Evolutionary conservation across 2,797 vertebrate species (phyloP).

Genomic region (Rhadinocentrus ornatus): DNA sequence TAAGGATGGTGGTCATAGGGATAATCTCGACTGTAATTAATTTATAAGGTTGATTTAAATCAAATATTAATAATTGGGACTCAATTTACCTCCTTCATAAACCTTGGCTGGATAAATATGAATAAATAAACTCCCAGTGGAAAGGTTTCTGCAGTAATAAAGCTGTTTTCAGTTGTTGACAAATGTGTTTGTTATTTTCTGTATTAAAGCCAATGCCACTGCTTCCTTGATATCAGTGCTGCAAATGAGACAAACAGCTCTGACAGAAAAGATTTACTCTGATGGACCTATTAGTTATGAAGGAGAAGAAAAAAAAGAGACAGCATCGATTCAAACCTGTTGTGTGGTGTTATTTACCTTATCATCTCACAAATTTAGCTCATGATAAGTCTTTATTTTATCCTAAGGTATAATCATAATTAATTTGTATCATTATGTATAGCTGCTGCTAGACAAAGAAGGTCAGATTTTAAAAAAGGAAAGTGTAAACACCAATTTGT

Average conservation of each 20-base stretch:
- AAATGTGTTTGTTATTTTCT: slow-evolving; percentile 14
- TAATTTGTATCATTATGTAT: not conserved
- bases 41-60: slow-evolving; percentile 20
- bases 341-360: not conserved
- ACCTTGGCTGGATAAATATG: slow-evolving; percentile 10
- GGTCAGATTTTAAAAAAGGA: not conserved
- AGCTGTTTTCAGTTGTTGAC: slow-evolving; percentile 16
- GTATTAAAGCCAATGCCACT: slow-evolving; percentile 21
- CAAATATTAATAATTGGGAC: not conserved
- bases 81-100: not conserved
- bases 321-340: not conserved
- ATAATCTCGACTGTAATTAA: slow-evolving; percentile 6
- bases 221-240: slow-evolving; percentile 10
- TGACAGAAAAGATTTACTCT: slow-evolving; percentile 27
- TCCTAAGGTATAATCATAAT: not conserved
- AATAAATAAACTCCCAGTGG: not conserved
- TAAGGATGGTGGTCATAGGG: not conserved
- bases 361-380: not conserved
- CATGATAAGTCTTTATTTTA: not conserved
- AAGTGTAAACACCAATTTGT: not conserved
- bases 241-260: slow-evolving; percentile 29
- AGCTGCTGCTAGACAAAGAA: not conserved
- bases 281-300: slow-evolving; percentile 20
- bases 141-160: not conserved
- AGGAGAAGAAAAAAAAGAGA: not conserved